Evolutionary conservation across 1,140 invertebrate species (phyloP), one percentile per base, ranked within the genome.

Genomic region (Hyles vespertilio): DNA sequence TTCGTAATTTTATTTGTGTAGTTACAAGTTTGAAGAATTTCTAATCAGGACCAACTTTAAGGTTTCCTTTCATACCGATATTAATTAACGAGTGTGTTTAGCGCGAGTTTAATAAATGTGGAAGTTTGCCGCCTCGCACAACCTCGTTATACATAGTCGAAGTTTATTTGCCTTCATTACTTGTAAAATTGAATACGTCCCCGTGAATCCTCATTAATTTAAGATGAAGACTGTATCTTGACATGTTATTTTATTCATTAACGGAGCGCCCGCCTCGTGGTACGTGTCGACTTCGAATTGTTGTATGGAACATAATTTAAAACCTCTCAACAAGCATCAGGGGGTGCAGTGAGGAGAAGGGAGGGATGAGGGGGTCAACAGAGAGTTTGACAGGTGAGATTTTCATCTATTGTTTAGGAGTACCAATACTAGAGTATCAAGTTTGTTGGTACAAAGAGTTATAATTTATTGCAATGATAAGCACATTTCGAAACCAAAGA

Each of bases 201-300:
- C 70, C 63, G 73, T 74, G 82, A 78, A 82, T 84, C 81, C 80
- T 88, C 84, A 87, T 88, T 88, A 87, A 87, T 88, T 87, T 85
- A 85, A 86, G 85, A 88, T 83, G 85, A 75, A 84, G 81, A 69
- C 79, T 80, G 83, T 85, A 85, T 88, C 84, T 88, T 83, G 82
- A 84, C 78, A 77, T 85, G 84, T 85, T 88, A 88, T 88, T 88
- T 88, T 87, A 88, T 88, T 88, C 85, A 88, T 86, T 85, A 84
- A 82, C 73, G 67, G 77, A 75, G 70, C 72, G 77, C 75, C 79
- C 79, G 72, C 63, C 72, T 70, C 79, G 73, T 82, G 36, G 69
- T 77, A 79, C 77, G 75, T 75, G 77, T 80, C 70, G 75, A 72
- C 71, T 79, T 77, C 57, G 69, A 74, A 85, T 88, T 85, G 83